Evolutionary conservation across 1,140 invertebrate species (phyloP).

Genomic region (Macrobrachium rosenbergii): DNA sequence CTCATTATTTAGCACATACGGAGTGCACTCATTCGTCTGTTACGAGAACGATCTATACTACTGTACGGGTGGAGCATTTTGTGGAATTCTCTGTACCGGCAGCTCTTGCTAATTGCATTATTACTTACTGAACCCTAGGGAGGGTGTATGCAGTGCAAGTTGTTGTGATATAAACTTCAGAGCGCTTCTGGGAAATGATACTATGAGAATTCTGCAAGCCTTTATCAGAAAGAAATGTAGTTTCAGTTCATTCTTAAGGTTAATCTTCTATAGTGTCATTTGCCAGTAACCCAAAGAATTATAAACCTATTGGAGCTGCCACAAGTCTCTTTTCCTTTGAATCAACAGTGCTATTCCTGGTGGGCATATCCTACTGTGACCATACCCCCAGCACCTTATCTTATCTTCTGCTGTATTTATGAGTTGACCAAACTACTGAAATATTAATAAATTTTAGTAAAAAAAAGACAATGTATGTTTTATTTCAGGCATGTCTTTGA

Average conservation of each 20-base stretch:
- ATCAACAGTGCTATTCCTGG: constrained; percentile 1
- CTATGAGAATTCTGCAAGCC: constrained; percentile 14
- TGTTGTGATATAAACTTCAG: constrained; percentile 28
- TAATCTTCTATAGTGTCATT: background rate
- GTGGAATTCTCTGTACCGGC: no score
- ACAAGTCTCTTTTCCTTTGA: background rate
- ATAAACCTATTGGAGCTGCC: constrained; percentile 18
- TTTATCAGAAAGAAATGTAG: background rate
- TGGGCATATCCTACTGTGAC: constrained; percentile 33
- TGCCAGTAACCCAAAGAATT: constrained; percentile 15
- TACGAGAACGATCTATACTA: no score
- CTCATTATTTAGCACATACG: no score
- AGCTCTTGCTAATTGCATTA: no score
- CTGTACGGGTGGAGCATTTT: no score
- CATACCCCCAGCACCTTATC: constrained; percentile 6
- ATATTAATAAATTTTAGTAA: constrained; percentile 63
- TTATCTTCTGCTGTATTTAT: constrained; percentile 62
- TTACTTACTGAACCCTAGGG: background rate
- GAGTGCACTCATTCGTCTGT: no score
- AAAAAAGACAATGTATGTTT: background rate
- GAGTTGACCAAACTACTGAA: constrained; percentile 61
- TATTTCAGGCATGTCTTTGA: background rate
- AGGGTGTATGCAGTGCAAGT: constrained; percentile 33
- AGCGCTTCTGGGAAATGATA: constrained; percentile 27
- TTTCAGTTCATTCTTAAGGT: background rate